Base-by-base conservation (phyloP, 2,797 vertebrate species). In the Liparis tanakae region DNA sequence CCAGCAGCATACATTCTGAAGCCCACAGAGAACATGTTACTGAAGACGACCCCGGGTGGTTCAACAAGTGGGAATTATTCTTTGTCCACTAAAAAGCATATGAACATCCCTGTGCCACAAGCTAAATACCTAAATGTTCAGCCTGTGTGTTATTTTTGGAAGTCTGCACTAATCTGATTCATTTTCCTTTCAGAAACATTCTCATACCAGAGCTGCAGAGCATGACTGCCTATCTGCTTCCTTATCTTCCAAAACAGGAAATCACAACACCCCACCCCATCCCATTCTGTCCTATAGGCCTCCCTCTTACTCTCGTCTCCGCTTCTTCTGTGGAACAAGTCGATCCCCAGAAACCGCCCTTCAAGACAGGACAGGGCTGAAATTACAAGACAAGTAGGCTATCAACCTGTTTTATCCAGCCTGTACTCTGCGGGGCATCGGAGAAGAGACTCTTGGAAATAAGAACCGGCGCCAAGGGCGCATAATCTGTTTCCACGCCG, bases 221-320 rank as follows among this genome's bases (percentile, higher is more conserved):
- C 84, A 68, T 75, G 74, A 76, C 78, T 30, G 9, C 53, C 13
- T 82, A 92, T 92, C 88, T 80, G 82, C 76, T 87, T 85, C 78
- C 83, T 58, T 74, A 91, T 90, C 90, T 78, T 37, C 17, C 72
- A 58, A 86, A 86, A 91, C 92, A 93, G 92, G 92, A 93, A 93
- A 83, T 84, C 80, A 83, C 48, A 86, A 85, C 83, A 77, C 89
- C 82, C 86, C 90, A 76, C 89, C 90, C 89, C 39, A 63, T 82
- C 82, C 72, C 83, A 14, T 13, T 12, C 3, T 39, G 2, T 37
- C 37, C 12, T 41, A 4, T n/a, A 17, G 59, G 62, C 25, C 14
- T 57, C 44, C 3, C 15, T 57, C 41, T 76, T 51, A 57, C 44
- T 73, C 61, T n/a, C 20, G 59, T n/a, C 53, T 48, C 55, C 1